phyloP scores from a whole-genome alignment of 2,888 invertebrate genomes.

The Schrankia costaestrigalis region DNA sequence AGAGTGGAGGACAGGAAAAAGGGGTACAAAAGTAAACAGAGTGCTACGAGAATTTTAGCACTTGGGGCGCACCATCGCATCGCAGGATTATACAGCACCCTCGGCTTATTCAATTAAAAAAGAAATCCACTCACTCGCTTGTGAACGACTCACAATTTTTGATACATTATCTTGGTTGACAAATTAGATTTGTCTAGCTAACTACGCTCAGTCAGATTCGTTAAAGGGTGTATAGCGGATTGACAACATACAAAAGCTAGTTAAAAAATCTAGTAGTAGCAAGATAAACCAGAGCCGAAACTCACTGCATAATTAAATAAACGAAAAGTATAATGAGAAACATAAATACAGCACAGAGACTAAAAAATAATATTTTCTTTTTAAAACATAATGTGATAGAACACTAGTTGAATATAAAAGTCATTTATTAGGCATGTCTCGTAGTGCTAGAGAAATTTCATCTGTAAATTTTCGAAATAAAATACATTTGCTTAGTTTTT shows the following conservation, averaged over 20 bases:
- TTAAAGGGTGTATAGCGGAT: too few species aligned
- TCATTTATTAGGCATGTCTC: constrained; percentile 32
- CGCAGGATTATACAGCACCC: constrained; percentile 61
- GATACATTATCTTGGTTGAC: constrained; percentile 43
- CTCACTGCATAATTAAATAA: constrained; percentile 16
- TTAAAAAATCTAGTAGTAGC: too few species aligned
- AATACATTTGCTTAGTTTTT: constrained; percentile 66
- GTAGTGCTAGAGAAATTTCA: constrained; percentile 35
- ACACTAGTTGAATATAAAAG: constrained; percentile 34
- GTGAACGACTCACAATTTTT: constrained; percentile 48
- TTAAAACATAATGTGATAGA: constrained; percentile 22
- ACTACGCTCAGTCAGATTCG: not conserved
- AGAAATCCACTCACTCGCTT: constrained; percentile 47
- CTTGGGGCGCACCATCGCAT: constrained; percentile 45
- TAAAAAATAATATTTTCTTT: constrained; percentile 20
- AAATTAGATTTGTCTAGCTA: constrained; percentile 46
- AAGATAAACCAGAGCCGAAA: too few species aligned
- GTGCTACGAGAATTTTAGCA: constrained; percentile 50
- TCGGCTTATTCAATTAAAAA: constrained; percentile 69
- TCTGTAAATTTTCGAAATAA: constrained; percentile 44
- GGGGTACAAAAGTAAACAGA: constrained; percentile 51
- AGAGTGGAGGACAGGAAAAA: constrained; percentile 42
- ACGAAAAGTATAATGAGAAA: constrained; percentile 19
- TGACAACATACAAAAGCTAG: too few species aligned
- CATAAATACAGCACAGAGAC: constrained; percentile 13